Evolutionary conservation across 2,113 vertebrate genomes (phyloP), one percentile per base, ranked within the genome.

Genomic region (Cyanistes caeruleus): DNA sequence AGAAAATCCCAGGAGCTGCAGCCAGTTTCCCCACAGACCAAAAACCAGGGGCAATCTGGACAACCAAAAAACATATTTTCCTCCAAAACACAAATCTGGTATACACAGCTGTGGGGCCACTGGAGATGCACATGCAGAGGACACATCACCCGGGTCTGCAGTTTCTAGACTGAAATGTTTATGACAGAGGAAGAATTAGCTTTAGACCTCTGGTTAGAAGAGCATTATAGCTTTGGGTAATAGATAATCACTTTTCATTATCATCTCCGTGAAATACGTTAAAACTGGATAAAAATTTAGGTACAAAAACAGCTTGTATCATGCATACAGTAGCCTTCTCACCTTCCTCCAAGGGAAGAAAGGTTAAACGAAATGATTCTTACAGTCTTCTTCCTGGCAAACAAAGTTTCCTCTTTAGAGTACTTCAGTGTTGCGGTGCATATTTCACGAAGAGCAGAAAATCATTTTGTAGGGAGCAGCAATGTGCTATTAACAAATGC

Each of bases 31-130:
- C 20, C 33, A 60, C 39, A 74, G 23, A 31, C 41, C 33, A 55
- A 53, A 70, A 5, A 21, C 9, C 30, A 33, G 13, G n/a, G 37
- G 43, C 27, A 86, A 78, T 7, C 7, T 37, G 24, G 46, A 76
- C 68, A 31, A 33, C 25, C 5, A 6, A 16, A 39, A 43, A 70
- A 39, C 1, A 2, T 4, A 3, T 79, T 90, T 84, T 69, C 15
- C 21, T 58, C n/a, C 37, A 72, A 59, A 60, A 31, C 5, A 27
- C 0, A 0, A 43, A n/a, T 49, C 21, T 73, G 65, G 9, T 44
- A 44, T 5, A 9, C 6, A 31, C 14, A 70, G 16, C 37, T 73
- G 9, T 43, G 49, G 27, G 37, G 21, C 44, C 8, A 22, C 27
- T 53, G 37, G 31, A 48, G n/a, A 39, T 63, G 24, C 14, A 33